These are phyloP conservation scores for Zaprionus vittiger DNA, from an alignment of 1,140 invertebrate genomes.

Conservation along the genomic window DNA sequence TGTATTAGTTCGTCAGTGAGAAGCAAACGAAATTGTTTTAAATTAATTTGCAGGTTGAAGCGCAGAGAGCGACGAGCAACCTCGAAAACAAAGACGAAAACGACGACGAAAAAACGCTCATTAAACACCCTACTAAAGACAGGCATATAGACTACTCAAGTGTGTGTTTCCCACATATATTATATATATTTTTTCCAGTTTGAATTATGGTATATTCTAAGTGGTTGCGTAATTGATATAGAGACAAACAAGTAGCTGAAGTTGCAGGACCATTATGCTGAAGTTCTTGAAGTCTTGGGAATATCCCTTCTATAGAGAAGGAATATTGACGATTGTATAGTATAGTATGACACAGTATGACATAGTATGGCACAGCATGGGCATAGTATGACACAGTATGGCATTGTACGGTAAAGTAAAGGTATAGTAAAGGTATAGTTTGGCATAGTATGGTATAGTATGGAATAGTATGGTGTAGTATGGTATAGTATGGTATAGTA, in stretches of 20 bases:
- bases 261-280: too few relatives aligned
- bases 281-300: too few relatives aligned
- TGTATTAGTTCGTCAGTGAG: constrained; percentile 64
- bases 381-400: not conserved
- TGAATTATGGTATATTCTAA: too few relatives aligned
- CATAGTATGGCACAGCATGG: too few relatives aligned
- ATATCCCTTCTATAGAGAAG: too few relatives aligned
- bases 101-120: constrained; percentile 14
- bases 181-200: too few relatives aligned
- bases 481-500: not conserved
- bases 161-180: not conserved
- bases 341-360: too few relatives aligned
- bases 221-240: too few relatives aligned
- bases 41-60: constrained; percentile 71
- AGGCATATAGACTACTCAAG: not conserved
- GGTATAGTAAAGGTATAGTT: not conserved
- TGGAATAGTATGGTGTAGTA: not conserved
- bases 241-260: too few relatives aligned
- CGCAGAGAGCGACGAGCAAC: constrained; percentile 41
- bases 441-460: not conserved
- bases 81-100: too few relatives aligned
- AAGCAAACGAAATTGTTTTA: constrained; percentile 73
- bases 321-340: too few relatives aligned
- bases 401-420: not conserved
- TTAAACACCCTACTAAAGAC: constrained; percentile 18